A percentile compares a stretch with the other conserved stretches of the same genome.
phyloP scores from a whole-genome alignment of 1,140 invertebrate genomes.

The Campoletis sonorensis region DNA sequence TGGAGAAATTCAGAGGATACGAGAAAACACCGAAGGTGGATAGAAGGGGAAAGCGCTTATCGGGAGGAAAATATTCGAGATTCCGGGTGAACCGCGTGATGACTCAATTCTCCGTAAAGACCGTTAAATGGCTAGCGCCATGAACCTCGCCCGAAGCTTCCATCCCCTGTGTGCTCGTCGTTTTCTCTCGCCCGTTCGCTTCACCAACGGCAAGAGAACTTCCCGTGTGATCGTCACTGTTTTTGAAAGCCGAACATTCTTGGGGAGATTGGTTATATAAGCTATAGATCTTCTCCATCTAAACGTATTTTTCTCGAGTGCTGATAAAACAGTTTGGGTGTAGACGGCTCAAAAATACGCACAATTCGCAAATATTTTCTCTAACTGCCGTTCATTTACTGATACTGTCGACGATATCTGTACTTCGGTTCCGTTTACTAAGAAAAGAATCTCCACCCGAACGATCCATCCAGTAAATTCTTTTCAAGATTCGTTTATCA shows the following conservation, averaged over 20 bases:
- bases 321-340: background rate
- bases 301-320: background rate
- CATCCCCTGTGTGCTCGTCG: background rate
- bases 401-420: background rate
- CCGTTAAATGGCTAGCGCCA: constrained; percentile 73
- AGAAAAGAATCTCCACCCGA: background rate
- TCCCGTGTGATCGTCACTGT: constrained; percentile 65
- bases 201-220: constrained; percentile 53
- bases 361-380: background rate
- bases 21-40: constrained; percentile 33
- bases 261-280: constrained; percentile 57
- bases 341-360: constrained; percentile 12
- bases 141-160: constrained; percentile 61
- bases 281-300: background rate
- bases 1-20: constrained; percentile 44
- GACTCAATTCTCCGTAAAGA: constrained; percentile 76
- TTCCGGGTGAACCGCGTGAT: constrained; percentile 76
- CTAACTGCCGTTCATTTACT: background rate
- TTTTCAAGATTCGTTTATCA: background rate
- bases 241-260: constrained; percentile 75
- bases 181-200: constrained; percentile 36
- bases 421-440: background rate
- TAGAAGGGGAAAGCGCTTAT: constrained; percentile 59
- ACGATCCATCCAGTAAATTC: background rate
- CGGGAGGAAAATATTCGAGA: constrained; percentile 75